A percentile compares a stretch with the other conserved stretches of the same genome.
Evolutionary conservation across 2,113 vertebrate genomes (phyloP).

Genomic region (Sardina pilchardus): DNA sequence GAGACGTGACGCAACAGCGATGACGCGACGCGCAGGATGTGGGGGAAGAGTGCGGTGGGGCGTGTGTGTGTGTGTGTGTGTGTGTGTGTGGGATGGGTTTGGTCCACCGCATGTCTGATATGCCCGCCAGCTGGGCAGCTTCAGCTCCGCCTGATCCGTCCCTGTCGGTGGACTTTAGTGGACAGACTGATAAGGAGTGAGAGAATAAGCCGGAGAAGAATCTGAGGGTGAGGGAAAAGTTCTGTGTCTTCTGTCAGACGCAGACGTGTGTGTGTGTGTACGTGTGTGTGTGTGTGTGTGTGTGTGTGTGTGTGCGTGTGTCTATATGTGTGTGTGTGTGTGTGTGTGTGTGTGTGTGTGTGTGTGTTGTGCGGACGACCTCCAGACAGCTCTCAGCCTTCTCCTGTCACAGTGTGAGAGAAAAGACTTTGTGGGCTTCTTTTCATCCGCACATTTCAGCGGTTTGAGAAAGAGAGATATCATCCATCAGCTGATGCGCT

Average conservation of each 20-base stretch:
- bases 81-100: neutral
- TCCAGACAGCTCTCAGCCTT: neutral
- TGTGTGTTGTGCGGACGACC: neutral
- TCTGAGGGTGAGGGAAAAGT: neutral
- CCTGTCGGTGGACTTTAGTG: neutral
- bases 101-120: neutral
- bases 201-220: neutral
- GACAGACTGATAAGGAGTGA: neutral
- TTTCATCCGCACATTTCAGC: neutral
- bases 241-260: neutral
- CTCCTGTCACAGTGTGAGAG: neutral
- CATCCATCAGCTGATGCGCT: neutral
- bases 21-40: neutral
- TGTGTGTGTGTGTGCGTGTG: neutral
- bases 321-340: slow-evolving; percentile 3
- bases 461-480: neutral
- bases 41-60: neutral
- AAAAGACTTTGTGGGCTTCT: neutral
- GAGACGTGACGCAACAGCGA: neutral
- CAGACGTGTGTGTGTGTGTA: neutral
- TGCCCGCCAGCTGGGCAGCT: neutral
- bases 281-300: slow-evolving; percentile 3
- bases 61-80: neutral
- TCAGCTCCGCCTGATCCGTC: neutral
- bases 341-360: slow-evolving; percentile 3